These are phyloP conservation scores for Lysandra bellargus DNA, from an alignment of 2,888 invertebrate genomes.

Conservation along the genomic window DNA sequence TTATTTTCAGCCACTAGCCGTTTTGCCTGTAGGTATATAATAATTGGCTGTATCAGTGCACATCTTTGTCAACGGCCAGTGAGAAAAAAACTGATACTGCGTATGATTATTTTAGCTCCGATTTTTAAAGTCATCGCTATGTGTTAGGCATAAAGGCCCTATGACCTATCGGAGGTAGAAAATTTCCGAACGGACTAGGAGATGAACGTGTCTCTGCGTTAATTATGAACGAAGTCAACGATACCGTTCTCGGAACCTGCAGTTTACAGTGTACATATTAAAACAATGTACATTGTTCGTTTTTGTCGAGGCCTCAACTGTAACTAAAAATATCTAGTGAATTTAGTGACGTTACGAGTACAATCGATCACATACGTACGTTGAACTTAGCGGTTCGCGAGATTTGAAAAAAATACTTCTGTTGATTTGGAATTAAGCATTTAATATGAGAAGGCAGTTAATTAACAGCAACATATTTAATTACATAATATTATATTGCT, in stretches of 20 bases:
- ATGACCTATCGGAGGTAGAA: background rate
- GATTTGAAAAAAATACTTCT: background rate
- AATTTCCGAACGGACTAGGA: constrained; percentile 19
- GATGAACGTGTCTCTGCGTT: constrained; percentile 34
- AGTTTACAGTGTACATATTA: constrained; percentile 27
- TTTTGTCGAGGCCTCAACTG: constrained; percentile 27
- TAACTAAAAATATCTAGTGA: constrained; percentile 23
- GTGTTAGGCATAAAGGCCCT: background rate
- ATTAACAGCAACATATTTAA: background rate
- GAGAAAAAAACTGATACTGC: background rate
- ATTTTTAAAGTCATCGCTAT: background rate
- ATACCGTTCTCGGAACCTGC: constrained; percentile 31
- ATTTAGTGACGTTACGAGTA: background rate
- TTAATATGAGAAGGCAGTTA: background rate
- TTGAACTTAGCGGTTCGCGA: background rate
- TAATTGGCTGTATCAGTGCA: background rate
- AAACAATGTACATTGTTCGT: constrained; percentile 34
- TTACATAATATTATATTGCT: too few species aligned
- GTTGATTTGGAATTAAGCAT: background rate
- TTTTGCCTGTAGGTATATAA: background rate
- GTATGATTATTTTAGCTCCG: background rate
- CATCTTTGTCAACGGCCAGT: background rate
- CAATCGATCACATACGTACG: background rate
- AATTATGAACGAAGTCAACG: constrained; percentile 34
- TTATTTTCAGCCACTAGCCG: background rate